Evolutionary conservation across 2,797 vertebrate species (phyloP).

Genomic region (Poliocrania exsul): DNA sequence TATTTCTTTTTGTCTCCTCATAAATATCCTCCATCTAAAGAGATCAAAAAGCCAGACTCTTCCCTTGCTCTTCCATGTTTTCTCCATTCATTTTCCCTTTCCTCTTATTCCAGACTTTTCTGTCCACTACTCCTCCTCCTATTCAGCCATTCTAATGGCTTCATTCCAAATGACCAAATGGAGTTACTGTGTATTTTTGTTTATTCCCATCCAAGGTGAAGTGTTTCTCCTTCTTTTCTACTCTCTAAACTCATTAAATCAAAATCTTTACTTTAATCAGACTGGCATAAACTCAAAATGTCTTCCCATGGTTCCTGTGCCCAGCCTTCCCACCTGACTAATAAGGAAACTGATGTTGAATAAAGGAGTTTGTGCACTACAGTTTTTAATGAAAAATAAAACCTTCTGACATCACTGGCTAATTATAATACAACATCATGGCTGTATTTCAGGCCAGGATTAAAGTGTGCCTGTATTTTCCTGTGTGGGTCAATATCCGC

Average conservation of each 20-base stretch:
- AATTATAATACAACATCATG: constrained; percentile 44
- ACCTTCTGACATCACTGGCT: constrained; percentile 64
- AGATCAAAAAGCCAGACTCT: background rate
- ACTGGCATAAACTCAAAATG: background rate
- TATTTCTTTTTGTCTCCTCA: background rate
- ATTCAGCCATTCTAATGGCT: background rate
- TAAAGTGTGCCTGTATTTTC: constrained; percentile 43
- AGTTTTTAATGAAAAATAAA: constrained; percentile 21
- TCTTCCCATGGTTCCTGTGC: background rate
- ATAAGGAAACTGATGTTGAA: constrained; percentile 48
- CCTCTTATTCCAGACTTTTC: background rate
- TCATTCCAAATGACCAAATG: background rate
- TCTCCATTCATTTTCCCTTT: background rate
- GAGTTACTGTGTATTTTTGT: background rate
- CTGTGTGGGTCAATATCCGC: constrained; percentile 84
- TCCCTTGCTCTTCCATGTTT: background rate
- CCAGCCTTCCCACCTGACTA: background rate
- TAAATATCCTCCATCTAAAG: background rate
- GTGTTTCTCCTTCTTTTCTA: background rate
- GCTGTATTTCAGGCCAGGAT: constrained; percentile 25
- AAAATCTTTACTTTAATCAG: background rate
- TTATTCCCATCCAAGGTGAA: background rate
- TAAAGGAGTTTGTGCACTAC: background rate
- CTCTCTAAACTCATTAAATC: background rate
- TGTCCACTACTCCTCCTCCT: background rate